Percentiles rank a stretch among this genome's conserved stretches.
Conservation (phyloP, 2,113 vertebrate species). For the Caranx melampygus region DNA sequence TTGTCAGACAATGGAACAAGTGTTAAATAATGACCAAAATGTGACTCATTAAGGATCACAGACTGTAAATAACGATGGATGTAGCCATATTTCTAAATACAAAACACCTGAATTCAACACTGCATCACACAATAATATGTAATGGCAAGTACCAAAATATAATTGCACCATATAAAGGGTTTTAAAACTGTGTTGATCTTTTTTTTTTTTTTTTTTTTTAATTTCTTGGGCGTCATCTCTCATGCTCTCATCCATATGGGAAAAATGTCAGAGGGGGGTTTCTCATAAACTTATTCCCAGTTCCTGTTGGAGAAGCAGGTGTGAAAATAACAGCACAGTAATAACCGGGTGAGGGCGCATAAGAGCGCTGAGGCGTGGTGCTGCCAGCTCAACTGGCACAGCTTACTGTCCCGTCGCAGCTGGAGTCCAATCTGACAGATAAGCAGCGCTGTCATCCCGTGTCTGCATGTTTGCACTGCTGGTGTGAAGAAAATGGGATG, state of each 20-base stretch:
- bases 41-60: no score
- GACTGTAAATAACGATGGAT: no score
- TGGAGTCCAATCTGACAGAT: constrained; percentile 37
- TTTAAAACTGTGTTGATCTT: background rate
- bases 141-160: no score
- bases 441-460: constrained; percentile 20
- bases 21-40: no score
- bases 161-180: background rate
- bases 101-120: no score
- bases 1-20: no score
- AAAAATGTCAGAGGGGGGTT: background rate
- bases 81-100: no score
- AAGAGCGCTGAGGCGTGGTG: constrained; percentile 17
- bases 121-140: no score
- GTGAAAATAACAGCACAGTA: background rate
- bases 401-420: constrained; percentile 26
- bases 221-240: background rate
- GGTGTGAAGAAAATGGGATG: constrained; percentile 2
- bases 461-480: constrained; percentile 20
- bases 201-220: background rate
- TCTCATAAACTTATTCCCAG: background rate
- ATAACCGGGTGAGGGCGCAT: constrained; percentile 3
- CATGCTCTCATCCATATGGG: background rate
- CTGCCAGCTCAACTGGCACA: constrained; percentile 12
- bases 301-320: background rate